Evolutionary conservation across 2,888 invertebrate genomes (phyloP).

Genomic region (Nebria salina): DNA sequence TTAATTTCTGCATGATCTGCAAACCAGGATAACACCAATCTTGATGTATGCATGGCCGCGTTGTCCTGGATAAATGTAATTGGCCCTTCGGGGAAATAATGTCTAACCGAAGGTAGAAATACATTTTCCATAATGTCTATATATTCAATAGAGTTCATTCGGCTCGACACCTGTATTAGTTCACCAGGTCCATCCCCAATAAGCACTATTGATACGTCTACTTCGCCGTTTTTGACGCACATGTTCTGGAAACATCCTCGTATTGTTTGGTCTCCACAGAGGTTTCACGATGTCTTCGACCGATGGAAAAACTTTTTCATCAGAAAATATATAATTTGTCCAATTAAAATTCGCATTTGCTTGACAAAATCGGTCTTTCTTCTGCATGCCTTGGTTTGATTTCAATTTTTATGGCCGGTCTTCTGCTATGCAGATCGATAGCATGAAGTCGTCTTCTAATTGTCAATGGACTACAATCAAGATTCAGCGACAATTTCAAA

Average conservation of each 20-base stretch:
- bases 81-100: background rate
- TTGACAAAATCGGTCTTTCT: background rate
- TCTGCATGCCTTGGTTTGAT: background rate
- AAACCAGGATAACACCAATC: no score
- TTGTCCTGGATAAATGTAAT: no score
- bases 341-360: slow-evolving; percentile 20
- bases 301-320: background rate
- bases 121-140: background rate
- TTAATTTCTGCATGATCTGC: no score
- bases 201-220: background rate
- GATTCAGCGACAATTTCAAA: no score
- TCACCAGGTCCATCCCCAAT: background rate
- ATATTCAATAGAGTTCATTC: background rate
- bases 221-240: background rate
- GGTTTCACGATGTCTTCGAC: background rate
- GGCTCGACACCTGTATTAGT: background rate
- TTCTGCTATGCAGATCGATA: background rate
- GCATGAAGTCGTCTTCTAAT: background rate
- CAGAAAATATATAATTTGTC: background rate
- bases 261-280: background rate
- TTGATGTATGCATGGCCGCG: no score
- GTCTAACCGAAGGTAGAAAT: background rate
- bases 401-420: background rate
- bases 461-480: no score
- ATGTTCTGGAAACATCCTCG: background rate